These are phyloP conservation scores for Tichodroma muraria DNA, from an alignment of 2,113 vertebrate species.

Conservation along the genomic window DNA sequence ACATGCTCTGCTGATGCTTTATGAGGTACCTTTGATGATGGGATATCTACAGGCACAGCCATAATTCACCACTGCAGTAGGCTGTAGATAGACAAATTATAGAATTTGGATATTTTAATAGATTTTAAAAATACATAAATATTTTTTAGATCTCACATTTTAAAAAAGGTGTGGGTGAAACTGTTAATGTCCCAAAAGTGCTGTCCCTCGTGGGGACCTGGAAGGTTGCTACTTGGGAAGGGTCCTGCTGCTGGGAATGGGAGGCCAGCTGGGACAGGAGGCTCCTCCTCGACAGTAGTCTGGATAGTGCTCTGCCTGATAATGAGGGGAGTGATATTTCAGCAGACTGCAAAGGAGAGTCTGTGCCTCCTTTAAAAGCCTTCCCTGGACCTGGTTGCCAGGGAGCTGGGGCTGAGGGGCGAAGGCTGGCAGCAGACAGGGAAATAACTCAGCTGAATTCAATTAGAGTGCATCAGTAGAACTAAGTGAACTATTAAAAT, in stretches of 20 bases:
- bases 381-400: neutral
- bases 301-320: neutral
- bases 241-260: neutral
- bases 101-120: neutral
- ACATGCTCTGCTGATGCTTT: neutral
- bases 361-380: neutral
- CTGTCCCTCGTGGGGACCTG: neutral
- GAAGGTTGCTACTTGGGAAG: neutral
- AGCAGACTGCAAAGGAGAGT: neutral
- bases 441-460: neutral
- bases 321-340: neutral
- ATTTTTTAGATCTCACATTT: neutral
- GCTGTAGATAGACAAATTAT: neutral
- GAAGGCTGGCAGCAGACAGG: neutral
- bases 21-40: neutral
- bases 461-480: neutral
- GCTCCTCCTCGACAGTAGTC: neutral
- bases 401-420: neutral
- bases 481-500: neutral
- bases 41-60: neutral
- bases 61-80: neutral
- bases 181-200: neutral
- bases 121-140: accelerated
- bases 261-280: neutral
- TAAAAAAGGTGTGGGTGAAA: neutral